Conservation (phyloP, 53 echinoderm and acorn worm species). For the Actinopyga echinites region DNA sequence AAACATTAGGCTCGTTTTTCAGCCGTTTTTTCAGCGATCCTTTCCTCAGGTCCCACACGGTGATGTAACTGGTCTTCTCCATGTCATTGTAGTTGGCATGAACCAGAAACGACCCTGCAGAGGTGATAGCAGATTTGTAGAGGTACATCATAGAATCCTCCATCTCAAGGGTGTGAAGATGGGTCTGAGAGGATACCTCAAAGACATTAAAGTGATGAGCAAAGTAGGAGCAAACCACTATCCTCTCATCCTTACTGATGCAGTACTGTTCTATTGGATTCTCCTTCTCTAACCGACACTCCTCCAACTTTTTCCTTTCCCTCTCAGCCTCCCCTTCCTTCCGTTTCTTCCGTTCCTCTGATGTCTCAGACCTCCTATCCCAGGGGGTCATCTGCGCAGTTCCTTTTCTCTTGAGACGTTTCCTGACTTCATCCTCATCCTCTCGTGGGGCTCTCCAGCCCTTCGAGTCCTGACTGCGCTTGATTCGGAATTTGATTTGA, state of each 20-base stretch:
- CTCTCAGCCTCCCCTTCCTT: constrained; percentile 73
- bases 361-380: constrained; percentile 87
- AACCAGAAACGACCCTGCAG: constrained; percentile 66
- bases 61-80: constrained; percentile 87
- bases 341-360: constrained; percentile 65
- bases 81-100: constrained; percentile 88
- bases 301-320: constrained; percentile 84
- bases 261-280: constrained; percentile 90
- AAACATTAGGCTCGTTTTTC: constrained; percentile 88
- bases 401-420: constrained; percentile 58
- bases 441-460: constrained; percentile 53
- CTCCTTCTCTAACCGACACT: constrained; percentile 84
- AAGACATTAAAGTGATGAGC: constrained; percentile 94
- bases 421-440: constrained; percentile 67
- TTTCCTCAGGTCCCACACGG: constrained; percentile 81
- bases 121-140: constrained; percentile 71
- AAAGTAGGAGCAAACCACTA: constrained; percentile 89
- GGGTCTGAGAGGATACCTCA: constrained; percentile 70
- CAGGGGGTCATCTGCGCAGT: constrained; percentile 89
- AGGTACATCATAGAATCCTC: constrained; percentile 89
- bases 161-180: constrained; percentile 75
- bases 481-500: constrained; percentile 87
- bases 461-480: constrained; percentile 56
- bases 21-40: constrained; percentile 79
- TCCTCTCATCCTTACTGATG: constrained; percentile 75